These are phyloP conservation scores for Cynodonichthys magdalenae DNA, from an alignment of 2,797 vertebrate genomes.

Conservation along the genomic window DNA sequence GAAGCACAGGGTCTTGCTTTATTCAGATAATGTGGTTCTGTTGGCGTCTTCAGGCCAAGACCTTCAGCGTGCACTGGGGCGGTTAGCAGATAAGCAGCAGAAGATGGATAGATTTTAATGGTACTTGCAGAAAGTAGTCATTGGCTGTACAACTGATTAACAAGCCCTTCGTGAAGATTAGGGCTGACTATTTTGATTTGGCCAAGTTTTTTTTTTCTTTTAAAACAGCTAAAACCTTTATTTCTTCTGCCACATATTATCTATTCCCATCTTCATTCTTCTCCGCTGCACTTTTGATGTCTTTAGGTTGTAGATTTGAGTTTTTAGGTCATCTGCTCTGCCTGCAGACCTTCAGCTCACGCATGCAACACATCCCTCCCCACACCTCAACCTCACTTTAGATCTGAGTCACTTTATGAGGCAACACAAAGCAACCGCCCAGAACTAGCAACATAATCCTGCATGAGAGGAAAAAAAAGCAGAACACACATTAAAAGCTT, in stretches of 20 bases:
- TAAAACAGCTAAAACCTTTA: conserved; percentile 19
- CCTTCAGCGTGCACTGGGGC: no score
- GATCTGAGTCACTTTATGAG: conserved; percentile 16
- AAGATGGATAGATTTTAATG: no score
- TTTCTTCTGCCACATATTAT: neutral
- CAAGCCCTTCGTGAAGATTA: no score
- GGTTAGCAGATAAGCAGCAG: no score
- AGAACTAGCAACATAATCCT: conserved; percentile 6
- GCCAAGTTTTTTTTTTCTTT: no score
- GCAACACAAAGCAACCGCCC: conserved; percentile 28
- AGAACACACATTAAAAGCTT: neutral
- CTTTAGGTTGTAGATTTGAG: neutral
- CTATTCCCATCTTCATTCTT: neutral
- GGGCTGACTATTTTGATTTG: no score
- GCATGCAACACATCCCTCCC: conserved; percentile 7
- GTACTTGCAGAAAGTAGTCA: no score
- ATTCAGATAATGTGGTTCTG: no score
- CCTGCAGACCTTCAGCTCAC: conserved; percentile 9
- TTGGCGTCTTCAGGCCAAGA: no score
- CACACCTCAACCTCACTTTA: neutral
- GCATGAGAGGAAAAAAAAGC: neutral
- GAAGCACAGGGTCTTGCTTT: no score
- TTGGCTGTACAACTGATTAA: no score
- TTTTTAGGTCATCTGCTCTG: conserved; percentile 20
- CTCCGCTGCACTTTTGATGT: neutral